These are phyloP conservation scores for Anarrhichthys ocellatus DNA, from an alignment of 2,113 vertebrate genomes.

Conservation along the genomic window DNA sequence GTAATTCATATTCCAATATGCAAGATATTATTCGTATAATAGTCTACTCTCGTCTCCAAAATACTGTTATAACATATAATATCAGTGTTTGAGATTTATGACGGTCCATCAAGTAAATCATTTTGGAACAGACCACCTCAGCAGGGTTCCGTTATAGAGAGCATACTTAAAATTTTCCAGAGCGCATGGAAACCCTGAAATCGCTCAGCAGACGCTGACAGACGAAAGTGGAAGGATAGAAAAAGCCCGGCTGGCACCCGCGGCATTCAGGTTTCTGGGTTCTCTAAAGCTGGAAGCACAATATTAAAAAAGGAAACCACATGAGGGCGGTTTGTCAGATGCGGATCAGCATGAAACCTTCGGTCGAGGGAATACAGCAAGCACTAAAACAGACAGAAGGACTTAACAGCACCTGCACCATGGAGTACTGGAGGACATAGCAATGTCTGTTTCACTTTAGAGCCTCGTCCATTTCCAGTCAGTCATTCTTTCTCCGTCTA, in stretches of 20 bases:
- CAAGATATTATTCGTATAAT: background rate
- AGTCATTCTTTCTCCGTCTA: background rate
- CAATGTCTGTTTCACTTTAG: background rate
- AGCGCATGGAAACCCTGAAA: slow-evolving; percentile 10
- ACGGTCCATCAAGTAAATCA: background rate
- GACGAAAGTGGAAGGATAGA: background rate
- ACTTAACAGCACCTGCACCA: slow-evolving; percentile 8
- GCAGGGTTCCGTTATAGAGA: background rate
- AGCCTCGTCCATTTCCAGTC: background rate
- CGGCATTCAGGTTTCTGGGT: background rate
- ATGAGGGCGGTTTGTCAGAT: slow-evolving; percentile 31
- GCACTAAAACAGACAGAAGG: background rate
- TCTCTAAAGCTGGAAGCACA: background rate
- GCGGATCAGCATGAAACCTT: slow-evolving; percentile 25
- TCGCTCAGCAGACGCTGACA: background rate
- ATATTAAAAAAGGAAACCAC: slow-evolving; percentile 3
- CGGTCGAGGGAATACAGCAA: background rate
- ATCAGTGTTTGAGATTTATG: background rate
- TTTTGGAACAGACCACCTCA: background rate
- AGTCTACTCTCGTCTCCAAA: background rate
- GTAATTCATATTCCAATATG: background rate
- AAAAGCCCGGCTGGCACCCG: background rate
- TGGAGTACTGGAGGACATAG: background rate
- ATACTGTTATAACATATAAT: background rate
- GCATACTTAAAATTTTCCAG: background rate